phyloP scores from a whole-genome alignment of 2,888 invertebrate species.

The Pocota personata region DNA sequence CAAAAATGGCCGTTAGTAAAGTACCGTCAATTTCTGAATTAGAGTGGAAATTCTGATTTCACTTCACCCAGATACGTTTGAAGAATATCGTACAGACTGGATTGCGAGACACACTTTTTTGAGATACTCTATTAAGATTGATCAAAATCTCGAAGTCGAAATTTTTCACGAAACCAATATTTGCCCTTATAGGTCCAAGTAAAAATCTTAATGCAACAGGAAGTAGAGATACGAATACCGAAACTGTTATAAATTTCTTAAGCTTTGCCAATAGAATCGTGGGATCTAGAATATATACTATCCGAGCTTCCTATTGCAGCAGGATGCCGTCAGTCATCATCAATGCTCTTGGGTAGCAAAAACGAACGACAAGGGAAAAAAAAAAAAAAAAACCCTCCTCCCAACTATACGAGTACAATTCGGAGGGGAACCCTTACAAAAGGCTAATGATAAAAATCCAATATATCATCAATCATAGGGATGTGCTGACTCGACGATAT shows the following conservation, averaged over 20 bases:
- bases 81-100: too few species aligned
- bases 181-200: too few species aligned
- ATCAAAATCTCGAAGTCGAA: too few species aligned
- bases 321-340: conserved; percentile 32
- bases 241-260: conserved; percentile 26
- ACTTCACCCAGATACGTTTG: too few species aligned
- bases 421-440: not conserved
- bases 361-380: not conserved
- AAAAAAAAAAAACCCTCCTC: not conserved
- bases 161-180: too few species aligned
- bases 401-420: not conserved
- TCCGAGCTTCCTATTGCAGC: conserved; percentile 25
- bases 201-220: not conserved
- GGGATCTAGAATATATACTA: not conserved
- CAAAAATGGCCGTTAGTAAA: too few species aligned
- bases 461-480: conserved; percentile 26
- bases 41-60: too few species aligned
- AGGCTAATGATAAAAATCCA: conserved; percentile 20
- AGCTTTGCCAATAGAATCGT: conserved; percentile 13
- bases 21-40: too few species aligned
- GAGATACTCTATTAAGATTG: too few species aligned
- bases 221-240: not conserved
- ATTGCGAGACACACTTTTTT: too few species aligned
- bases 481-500: conserved; percentile 24
- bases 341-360: not conserved